Percentiles rank a stretch among this genome's conserved stretches.
These are phyloP conservation scores for Meloidogyne hapla DNA, from an alignment of 1,140 invertebrate genomes.

Conservation along the genomic window DNA sequence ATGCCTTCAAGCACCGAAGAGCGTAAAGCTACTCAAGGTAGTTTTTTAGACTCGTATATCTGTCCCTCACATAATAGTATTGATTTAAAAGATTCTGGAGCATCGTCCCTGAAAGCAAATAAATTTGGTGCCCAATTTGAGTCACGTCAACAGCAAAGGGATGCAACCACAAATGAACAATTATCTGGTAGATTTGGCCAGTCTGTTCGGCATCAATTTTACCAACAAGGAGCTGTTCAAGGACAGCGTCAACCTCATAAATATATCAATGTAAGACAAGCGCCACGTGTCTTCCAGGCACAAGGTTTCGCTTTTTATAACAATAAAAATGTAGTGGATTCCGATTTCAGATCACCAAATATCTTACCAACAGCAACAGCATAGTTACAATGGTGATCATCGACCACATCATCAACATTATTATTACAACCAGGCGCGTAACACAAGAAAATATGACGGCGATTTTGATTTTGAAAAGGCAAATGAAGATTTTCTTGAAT, in stretches of 20 bases:
- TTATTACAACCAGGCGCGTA: not conserved
- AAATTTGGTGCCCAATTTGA: not conserved
- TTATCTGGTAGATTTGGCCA: not conserved
- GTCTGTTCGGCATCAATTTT: not conserved
- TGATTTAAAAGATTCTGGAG: not conserved
- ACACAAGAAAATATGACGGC: conserved; percentile 5
- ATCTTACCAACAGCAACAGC: conserved; percentile 6
- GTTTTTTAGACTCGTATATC: not conserved
- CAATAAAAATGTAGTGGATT: not conserved
- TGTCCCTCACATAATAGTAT: no score
- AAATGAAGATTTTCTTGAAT: conserved; percentile 22
- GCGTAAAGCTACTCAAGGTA: not conserved
- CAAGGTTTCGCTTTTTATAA: not conserved
- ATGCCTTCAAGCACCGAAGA: not conserved
- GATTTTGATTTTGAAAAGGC: conserved; percentile 30
- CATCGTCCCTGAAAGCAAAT: not conserved
- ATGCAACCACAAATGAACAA: not conserved
- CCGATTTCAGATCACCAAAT: not conserved
- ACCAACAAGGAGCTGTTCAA: not conserved
- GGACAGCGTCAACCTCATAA: not conserved
- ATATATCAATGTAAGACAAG: not conserved
- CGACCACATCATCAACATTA: not conserved
- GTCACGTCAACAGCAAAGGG: not conserved
- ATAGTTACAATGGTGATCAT: not conserved
- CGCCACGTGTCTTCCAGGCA: not conserved